Percentiles rank a stretch among this genome's conserved stretches.
Conservation (phyloP, 1,140 invertebrate species). For the Brachionus koreanus region DNA sequence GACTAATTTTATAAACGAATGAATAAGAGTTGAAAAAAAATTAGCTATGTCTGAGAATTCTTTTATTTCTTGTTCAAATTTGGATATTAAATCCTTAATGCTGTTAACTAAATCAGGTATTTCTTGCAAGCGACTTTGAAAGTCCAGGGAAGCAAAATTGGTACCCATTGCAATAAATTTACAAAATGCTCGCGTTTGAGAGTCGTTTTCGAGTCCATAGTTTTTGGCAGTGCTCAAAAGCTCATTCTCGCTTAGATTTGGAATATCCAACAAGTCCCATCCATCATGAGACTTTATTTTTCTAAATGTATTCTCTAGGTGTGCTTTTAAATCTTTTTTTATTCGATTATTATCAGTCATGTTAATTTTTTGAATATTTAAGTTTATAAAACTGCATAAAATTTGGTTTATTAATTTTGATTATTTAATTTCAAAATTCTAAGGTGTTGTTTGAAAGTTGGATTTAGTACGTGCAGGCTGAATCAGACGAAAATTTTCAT, state of each 20-base stretch:
- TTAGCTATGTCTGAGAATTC: slow-evolving; percentile 39
- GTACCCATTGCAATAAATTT: slow-evolving; percentile 35
- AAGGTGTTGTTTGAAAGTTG: neutral
- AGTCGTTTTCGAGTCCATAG: slow-evolving; percentile 36
- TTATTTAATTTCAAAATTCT: neutral
- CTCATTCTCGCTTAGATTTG: slow-evolving; percentile 26
- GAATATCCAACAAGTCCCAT: neutral
- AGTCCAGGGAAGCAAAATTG: slow-evolving; percentile 32
- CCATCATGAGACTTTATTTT: slow-evolving; percentile 7
- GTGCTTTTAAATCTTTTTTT: slow-evolving; percentile 1
- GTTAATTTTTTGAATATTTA: neutral
- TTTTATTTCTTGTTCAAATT: slow-evolving; percentile 37
- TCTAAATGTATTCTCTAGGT: slow-evolving; percentile 22
- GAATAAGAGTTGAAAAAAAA: slow-evolving; percentile 19
- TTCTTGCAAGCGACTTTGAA: neutral
- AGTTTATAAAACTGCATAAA: neutral
- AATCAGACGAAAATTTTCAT: too few species aligned
- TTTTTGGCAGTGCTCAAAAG: neutral
- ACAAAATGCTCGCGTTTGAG: slow-evolving; percentile 28
- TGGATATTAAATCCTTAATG: neutral
- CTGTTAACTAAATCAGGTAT: slow-evolving; percentile 22
- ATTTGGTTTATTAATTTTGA: neutral
- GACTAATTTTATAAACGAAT: slow-evolving; percentile 33
- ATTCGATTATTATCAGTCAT: neutral
- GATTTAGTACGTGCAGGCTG: too few species aligned